Base-by-base conservation (phyloP, 2,113 vertebrate species). In the Vidua chalybeata region DNA sequence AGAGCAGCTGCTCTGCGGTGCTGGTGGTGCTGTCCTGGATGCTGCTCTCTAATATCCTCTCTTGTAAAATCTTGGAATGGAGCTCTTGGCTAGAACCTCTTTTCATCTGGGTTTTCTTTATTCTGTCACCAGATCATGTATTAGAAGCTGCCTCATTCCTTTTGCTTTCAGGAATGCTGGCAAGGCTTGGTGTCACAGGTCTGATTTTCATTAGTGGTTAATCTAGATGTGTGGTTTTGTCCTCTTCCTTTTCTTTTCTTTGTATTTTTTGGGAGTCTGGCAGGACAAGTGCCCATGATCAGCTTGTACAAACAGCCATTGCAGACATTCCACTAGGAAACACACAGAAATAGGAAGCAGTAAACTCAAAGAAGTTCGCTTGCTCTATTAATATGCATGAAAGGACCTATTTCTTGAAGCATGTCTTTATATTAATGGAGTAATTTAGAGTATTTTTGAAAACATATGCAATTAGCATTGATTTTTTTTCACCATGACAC, bases 361-460 rank as follows among this genome's bases (percentile, higher is more conserved):
- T 48, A 77, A 74, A 74, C 35, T 64, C 48, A 74, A n/a, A 67
- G 51, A 37, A 73, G 11, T 59, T 84, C 33, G 91, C 72, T 63
- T 61, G 35, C 26, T 58, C 56, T 69, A 59, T 96, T 90, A 88
- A 94, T 90, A 93, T 79, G 71, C 62, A 64, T 33, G 66, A 46
- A 35, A 81, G 69, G 58, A 80, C 69, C 43, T 64, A 11, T 83
- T 58, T 97, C 84, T 91, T 80, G 59, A 91, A 89, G 87, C 89
- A 63, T 67, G 21, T 59, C 72, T 64, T 55, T 61, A 75, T 84
- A 84, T 92, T 69, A 89, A 84, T 88, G 27, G 77, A 75, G 46
- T 89, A 71, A 94, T 93, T 68, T 84, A 51, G 61, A 90, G 58
- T 62, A 87, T 90, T 94, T 90, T 89, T 88, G 14, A 89, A 95